Percentiles rank a stretch among this genome's conserved stretches.
phyloP scores from a whole-genome alignment of 2,797 vertebrate genomes.

The Danionella dracula region DNA sequence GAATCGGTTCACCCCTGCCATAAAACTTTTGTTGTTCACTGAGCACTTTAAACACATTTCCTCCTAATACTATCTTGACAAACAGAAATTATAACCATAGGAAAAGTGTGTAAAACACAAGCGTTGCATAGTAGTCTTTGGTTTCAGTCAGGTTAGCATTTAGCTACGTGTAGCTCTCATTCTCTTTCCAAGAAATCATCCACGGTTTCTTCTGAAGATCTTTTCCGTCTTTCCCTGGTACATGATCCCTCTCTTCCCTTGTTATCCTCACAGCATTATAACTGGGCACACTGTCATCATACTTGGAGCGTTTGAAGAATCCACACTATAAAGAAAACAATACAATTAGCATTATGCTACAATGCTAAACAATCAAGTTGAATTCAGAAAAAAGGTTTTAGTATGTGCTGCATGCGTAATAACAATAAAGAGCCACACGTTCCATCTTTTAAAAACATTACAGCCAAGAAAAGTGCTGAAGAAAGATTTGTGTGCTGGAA shows the following conservation, averaged over 20 bases:
- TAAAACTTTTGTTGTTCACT: too few relatives aligned
- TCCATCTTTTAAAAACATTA: too few relatives aligned
- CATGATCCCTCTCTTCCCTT: conserved; percentile 77
- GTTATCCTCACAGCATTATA: conserved; percentile 90
- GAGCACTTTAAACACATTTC: too few relatives aligned
- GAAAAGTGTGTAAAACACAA: conserved; percentile 35
- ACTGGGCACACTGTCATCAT: conserved; percentile 85
- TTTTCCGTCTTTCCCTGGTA: conserved; percentile 62
- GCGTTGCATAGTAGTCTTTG: conserved; percentile 26
- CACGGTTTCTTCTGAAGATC: conserved; percentile 84
- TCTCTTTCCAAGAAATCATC: conserved; percentile 89
- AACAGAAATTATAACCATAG: too few relatives aligned
- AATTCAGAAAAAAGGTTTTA: background rate
- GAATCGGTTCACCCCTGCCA: too few relatives aligned
- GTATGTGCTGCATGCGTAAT: conserved; percentile 10
- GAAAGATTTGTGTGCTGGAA: background rate
- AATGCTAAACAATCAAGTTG: background rate
- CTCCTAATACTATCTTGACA: too few relatives aligned
- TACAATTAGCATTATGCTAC: background rate
- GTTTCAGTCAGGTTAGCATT: conserved; percentile 38
- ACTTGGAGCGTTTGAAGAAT: conserved; percentile 90
- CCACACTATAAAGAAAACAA: conserved; percentile 72
- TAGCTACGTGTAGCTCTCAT: conserved; percentile 82
- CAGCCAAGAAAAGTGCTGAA: background rate
- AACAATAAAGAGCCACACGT: background rate